Evolutionary conservation across 2,113 vertebrate genomes (phyloP).

Genomic region (Cichladusa arquata): DNA sequence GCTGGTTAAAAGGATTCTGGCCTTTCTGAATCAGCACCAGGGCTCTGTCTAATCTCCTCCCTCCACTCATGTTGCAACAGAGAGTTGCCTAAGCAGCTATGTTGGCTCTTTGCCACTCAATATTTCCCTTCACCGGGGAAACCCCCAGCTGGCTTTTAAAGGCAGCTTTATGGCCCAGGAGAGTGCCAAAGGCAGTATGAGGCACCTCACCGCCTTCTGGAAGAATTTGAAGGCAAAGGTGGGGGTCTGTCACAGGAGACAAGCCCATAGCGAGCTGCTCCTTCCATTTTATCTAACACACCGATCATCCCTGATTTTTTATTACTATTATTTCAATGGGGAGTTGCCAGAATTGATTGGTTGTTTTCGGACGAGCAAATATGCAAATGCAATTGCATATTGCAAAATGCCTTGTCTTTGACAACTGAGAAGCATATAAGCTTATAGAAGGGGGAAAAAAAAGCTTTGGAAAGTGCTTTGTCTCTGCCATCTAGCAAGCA

Average conservation of each 20-base stretch:
- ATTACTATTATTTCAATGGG: neutral
- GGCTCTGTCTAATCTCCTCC: slow-evolving; percentile 43
- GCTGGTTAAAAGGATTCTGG: slow-evolving; percentile 7
- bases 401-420: neutral
- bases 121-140: slow-evolving; percentile 62
- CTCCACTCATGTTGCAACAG: slow-evolving; percentile 55
- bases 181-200: neutral
- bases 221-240: slow-evolving; percentile 8
- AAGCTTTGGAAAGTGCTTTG: neutral
- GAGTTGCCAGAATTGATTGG: neutral
- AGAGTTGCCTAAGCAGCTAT: slow-evolving; percentile 50
- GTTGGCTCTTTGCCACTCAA: slow-evolving; percentile 60
- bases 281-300: neutral
- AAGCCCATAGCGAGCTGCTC: neutral
- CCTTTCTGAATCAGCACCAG: slow-evolving; percentile 29
- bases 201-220: neutral
- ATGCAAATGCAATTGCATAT: too few relatives aligned
- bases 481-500: neutral
- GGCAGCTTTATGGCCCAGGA: slow-evolving; percentile 2
- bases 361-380: neutral
- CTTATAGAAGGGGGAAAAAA: neutral
- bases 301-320: neutral
- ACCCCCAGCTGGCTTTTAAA: slow-evolving; percentile 49
- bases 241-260: neutral
- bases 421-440: neutral